These are phyloP conservation scores for Micrasema minimum DNA, from an alignment of 1,140 invertebrate genomes.

Conservation along the genomic window DNA sequence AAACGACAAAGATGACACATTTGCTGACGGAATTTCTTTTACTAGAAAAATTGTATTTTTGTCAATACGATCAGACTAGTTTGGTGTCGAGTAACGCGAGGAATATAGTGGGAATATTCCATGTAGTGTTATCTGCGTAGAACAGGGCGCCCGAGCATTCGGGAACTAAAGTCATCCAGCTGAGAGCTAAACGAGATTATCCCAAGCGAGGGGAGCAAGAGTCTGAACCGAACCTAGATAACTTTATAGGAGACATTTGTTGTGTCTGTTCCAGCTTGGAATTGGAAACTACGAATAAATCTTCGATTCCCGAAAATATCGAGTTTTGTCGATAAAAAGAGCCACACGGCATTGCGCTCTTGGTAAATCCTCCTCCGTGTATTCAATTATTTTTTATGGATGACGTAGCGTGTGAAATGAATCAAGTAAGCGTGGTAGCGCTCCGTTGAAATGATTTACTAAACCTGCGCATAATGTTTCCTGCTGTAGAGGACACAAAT, in stretches of 20 bases:
- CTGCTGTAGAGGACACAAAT: conserved; percentile 7
- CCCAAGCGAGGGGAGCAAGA: conserved; percentile 37
- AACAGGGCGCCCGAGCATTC: conserved; percentile 32
- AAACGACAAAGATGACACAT: too few relatives aligned
- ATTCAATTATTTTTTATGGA: conserved; percentile 47
- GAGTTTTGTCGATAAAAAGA: conserved; percentile 42
- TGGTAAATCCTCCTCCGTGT: conserved; percentile 19
- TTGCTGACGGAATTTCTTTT: too few relatives aligned
- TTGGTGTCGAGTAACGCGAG: background rate
- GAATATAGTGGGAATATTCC: background rate
- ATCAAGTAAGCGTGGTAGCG: background rate
- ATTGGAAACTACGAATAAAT: conserved; percentile 44
- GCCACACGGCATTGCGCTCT: background rate
- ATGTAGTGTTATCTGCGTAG: conserved; percentile 24
- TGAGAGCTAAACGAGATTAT: conserved; percentile 48
- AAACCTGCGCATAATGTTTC: background rate
- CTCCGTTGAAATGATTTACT: conserved; percentile 45
- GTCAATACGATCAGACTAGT: conserved; percentile 5
- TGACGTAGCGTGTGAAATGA: conserved; percentile 28
- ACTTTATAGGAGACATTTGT: conserved; percentile 50
- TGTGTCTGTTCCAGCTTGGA: conserved; percentile 31
- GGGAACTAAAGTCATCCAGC: conserved; percentile 34
- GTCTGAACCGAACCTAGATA: conserved; percentile 28
- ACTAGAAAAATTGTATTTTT: too few relatives aligned
- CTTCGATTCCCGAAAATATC: conserved; percentile 47